Percentiles rank a stretch among this genome's conserved stretches.
Evolutionary conservation across 2,113 vertebrate genomes (phyloP).

Genomic region (Pangasianodon gigas): DNA sequence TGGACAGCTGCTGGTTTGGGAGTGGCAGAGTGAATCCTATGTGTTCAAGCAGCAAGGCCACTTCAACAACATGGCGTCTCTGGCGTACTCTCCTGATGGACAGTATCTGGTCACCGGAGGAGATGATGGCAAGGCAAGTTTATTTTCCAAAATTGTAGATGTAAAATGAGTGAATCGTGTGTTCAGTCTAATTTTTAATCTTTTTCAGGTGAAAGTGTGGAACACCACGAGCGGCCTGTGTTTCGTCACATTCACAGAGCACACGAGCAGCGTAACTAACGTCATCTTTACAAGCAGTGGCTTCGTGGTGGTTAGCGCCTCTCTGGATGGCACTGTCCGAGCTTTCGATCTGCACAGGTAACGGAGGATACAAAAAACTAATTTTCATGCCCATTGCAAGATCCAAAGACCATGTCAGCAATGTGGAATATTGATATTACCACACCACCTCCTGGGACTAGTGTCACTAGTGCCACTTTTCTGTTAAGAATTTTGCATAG

Average conservation of each 20-base stretch:
- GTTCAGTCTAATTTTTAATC: neutral
- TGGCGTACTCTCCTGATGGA: conserved; percentile 92
- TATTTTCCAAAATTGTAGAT: neutral
- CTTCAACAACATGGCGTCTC: conserved; percentile 92
- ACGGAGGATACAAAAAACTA: neutral
- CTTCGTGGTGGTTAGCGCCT: conserved; percentile 88
- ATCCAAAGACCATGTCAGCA: neutral
- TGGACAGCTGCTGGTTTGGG: conserved; percentile 96
- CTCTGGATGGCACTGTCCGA: conserved; percentile 92
- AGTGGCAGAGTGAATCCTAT: conserved; percentile 98
- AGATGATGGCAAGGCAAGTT: conserved; percentile 89
- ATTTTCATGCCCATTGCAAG: neutral
- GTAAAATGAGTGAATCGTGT: neutral
- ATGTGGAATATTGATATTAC: neutral
- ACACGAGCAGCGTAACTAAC: conserved; percentile 84
- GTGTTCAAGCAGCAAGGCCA: conserved; percentile 97
- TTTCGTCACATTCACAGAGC: conserved; percentile 94
- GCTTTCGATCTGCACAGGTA: conserved; percentile 95
- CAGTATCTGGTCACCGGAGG: conserved; percentile 91
- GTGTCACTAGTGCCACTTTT: too few species aligned
- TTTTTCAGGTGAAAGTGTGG: conserved; percentile 92
- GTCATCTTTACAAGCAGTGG: conserved; percentile 87
- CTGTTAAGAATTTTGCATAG: neutral
- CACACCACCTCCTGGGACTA: too few species aligned
- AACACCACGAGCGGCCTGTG: conserved; percentile 91